Conservation (phyloP, 2,113 vertebrate genomes). For the Saccopteryx bilineata region DNA sequence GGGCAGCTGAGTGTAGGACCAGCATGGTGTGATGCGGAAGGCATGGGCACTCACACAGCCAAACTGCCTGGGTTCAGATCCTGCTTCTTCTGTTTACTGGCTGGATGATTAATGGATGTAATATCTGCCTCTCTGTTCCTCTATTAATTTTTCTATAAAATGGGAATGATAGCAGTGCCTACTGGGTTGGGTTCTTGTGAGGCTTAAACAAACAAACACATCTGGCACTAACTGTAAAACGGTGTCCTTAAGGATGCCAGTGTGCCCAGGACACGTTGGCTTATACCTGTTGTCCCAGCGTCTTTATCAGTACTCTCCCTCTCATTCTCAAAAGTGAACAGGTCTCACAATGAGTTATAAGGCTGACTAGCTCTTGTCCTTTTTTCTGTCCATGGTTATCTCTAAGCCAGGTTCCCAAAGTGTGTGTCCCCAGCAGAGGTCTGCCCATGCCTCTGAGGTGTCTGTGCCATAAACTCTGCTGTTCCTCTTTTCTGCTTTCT, state of each 20-base stretch:
- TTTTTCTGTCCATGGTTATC: background rate
- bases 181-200: accelerated
- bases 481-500: background rate
- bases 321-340: background rate
- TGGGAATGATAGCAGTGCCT: background rate
- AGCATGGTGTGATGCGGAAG: accelerated
- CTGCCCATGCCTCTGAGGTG: background rate
- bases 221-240: background rate
- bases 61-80: background rate
- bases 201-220: background rate
- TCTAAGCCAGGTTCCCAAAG: background rate
- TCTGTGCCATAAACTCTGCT: background rate
- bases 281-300: background rate
- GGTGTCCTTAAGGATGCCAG: background rate
- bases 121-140: background rate
- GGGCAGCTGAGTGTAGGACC: background rate
- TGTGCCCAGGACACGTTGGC: background rate
- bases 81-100: background rate
- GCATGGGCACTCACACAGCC: background rate
- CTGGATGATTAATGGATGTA: accelerated
- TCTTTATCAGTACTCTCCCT: background rate
- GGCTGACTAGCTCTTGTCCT: background rate
- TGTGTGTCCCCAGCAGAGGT: background rate
- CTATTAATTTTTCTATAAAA: background rate
- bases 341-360: background rate